Base-by-base conservation (phyloP, 2,797 vertebrate genomes). In the Stomatorhinus walkeri region DNA sequence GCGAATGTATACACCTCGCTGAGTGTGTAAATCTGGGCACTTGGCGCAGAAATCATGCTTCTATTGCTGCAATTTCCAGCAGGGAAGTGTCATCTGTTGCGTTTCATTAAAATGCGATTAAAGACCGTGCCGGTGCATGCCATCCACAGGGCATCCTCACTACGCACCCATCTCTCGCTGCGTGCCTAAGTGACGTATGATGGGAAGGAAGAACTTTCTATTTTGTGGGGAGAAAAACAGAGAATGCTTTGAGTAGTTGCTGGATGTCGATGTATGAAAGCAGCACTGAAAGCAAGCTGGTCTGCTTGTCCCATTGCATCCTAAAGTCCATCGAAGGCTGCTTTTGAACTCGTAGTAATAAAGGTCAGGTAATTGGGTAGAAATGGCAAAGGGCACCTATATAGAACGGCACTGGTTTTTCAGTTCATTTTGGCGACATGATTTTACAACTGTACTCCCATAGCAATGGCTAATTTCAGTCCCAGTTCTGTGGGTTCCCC, bases 41-140 rank as follows among this genome's bases (percentile, higher is more conserved):
- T 36, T 81, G 49, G 40, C 28, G 22, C 16, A 48, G 40, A 49
- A 79, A 81, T 72, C 52, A 49, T 46, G 49, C 32, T 83, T 54
- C 49, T 59, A 81, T 81, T 56, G 12, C 54, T 54, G 24, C 22
- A 79, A 43, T 72, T 28, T 40, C 56, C 36, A 61, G 59, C n/a
- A n/a, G 48, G 56, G 32, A 46, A 49, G 36, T 22, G 81, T 90
- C 91, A 91, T 92, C 92, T 92, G 91, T 90, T 88, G 90, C 36
- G 89, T 93, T 92, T 92, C 91, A 93, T 93, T 93, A 93, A 91
- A 91, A 64, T 68, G 59, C 87, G 36, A 64, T 87, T 64, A 48
- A 48, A 54, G 43, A n/a, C n/a, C 6, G 3, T 0, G 28, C 43
- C 36, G 16, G 6, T 32, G 5, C 76, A 49, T 49, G 40, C 56